Base-by-base conservation (phyloP, 1,140 invertebrate species). In the Cepaea nemoralis region DNA sequence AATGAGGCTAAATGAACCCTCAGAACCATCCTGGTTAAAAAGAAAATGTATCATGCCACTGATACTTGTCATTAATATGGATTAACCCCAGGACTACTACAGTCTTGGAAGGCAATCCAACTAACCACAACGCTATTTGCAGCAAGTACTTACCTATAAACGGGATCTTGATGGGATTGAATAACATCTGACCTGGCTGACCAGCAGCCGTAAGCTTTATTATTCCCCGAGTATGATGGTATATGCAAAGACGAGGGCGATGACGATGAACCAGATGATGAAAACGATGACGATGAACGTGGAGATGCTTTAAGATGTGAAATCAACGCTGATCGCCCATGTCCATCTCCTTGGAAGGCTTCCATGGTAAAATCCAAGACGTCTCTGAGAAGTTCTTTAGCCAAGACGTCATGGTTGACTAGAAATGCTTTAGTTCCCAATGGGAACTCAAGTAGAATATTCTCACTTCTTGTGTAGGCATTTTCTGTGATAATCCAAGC, bases 401-500 rank as follows among this genome's bases (percentile, higher is more conserved):
- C n/a, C 55, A 85, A 77, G n/a, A 85, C 55, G n/a, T 84, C 85
- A 16, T 84, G 81, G 71, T 86, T 87, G 66, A 87, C 83, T 16
- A 87, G 66, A 19, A 89, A 83, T 1, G 84, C 86, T 48, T 88
- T 81, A 63, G 84, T 85, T 0, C 88, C 87, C 45, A 84, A 45
- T 1, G 87, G 85, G 48, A 84, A 88, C 55, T 80, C 42, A 16
- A 73, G 67, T 37, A 89, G 42, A 14, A 86, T 35, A 50, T 83
- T 69, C 67, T 84, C 77, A 55, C 86, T 85, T 22, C 83, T 69
- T 27, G 87, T 86, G 80, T 86, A 88, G 42, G 85, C 87, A 75
- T 86, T 85, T 63, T 87, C 87, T n/a, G 88, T 89, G 69, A 88
- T 82, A 79, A 88, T 88, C 88, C 88, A 89, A 35, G 87, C 86